A percentile compares a stretch with the other conserved stretches of the same genome.
These are phyloP conservation scores for Saguinus oedipus DNA, from an alignment of 2,797 vertebrate species.

Conservation along the genomic window DNA sequence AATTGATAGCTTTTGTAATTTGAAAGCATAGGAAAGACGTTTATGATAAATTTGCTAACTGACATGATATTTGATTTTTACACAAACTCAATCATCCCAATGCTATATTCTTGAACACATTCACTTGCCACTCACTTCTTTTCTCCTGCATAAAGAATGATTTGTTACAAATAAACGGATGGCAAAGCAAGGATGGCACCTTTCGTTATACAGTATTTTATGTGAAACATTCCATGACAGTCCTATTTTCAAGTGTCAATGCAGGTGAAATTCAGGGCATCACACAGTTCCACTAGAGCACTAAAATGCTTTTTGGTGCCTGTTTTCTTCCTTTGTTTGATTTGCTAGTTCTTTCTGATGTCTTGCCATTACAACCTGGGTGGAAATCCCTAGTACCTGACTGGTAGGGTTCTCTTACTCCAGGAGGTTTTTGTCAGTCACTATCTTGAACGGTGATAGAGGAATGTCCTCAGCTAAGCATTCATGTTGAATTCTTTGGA, in stretches of 20 bases:
- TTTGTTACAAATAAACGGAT: background rate
- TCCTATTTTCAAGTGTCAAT: background rate
- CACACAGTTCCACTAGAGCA: background rate
- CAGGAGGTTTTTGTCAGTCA: background rate
- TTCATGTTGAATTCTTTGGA: background rate
- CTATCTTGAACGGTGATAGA: background rate
- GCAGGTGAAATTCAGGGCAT: background rate
- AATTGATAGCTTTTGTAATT: background rate
- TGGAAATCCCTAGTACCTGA: background rate
- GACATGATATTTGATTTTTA: background rate
- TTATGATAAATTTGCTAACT: background rate
- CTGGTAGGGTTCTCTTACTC: background rate
- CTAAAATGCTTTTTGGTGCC: background rate
- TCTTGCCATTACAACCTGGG: background rate
- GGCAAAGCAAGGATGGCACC: background rate
- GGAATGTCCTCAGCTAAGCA: background rate
- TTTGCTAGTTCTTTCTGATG: background rate
- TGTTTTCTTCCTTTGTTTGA: background rate
- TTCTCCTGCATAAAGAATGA: background rate
- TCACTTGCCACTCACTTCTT: background rate
- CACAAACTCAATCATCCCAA: background rate
- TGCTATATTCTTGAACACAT: background rate
- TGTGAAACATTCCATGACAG: background rate
- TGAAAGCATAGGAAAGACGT: constrained; percentile 12
- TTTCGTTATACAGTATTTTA: background rate